phyloP scores from a whole-genome alignment of 2,888 invertebrate species.

The Aphodius sticticus region DNA sequence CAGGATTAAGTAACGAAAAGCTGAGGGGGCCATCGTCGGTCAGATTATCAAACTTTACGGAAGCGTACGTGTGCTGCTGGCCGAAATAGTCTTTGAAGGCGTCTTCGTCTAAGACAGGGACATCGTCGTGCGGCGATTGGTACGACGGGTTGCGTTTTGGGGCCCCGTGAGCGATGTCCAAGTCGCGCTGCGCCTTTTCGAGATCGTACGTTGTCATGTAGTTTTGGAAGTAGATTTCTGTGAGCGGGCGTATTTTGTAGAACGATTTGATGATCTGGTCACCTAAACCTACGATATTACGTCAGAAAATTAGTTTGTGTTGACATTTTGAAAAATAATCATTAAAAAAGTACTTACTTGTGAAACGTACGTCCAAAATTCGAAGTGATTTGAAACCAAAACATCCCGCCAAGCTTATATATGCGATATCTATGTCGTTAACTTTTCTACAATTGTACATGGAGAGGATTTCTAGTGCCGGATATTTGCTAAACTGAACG shows the following conservation, averaged over 20 bases:
- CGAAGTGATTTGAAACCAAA: conserved; percentile 72
- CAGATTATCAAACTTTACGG: conserved; percentile 35
- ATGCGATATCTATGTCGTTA: conserved; percentile 69
- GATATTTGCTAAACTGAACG: conserved; percentile 76
- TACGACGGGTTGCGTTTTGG: conserved; percentile 33
- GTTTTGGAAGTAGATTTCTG: conserved; percentile 54
- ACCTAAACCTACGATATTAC: conserved; percentile 49
- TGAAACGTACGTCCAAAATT: conserved; percentile 56
- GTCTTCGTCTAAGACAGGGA: conserved; percentile 32
- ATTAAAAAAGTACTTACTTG: conserved; percentile 45
- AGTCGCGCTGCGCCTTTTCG: conserved; percentile 38
- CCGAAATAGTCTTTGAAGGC: conserved; percentile 36
- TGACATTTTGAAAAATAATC: background rate
- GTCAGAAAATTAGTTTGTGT: conserved; percentile 20
- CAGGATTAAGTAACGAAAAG: background rate
- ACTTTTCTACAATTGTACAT: conserved; percentile 72
- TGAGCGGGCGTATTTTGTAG: conserved; percentile 45
- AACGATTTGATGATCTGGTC: conserved; percentile 50
- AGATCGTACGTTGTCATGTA: conserved; percentile 41
- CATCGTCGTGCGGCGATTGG: conserved; percentile 41
- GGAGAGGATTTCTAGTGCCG: conserved; percentile 67
- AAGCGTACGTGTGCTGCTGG: conserved; percentile 27
- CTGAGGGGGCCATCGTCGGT: conserved; percentile 32
- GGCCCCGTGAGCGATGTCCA: conserved; percentile 36
- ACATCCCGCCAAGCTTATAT: conserved; percentile 76